Percentiles rank a stretch among this genome's conserved stretches.
phyloP scores from a whole-genome alignment of 2,888 invertebrate species.

The Auanema freiburgensis region DNA sequence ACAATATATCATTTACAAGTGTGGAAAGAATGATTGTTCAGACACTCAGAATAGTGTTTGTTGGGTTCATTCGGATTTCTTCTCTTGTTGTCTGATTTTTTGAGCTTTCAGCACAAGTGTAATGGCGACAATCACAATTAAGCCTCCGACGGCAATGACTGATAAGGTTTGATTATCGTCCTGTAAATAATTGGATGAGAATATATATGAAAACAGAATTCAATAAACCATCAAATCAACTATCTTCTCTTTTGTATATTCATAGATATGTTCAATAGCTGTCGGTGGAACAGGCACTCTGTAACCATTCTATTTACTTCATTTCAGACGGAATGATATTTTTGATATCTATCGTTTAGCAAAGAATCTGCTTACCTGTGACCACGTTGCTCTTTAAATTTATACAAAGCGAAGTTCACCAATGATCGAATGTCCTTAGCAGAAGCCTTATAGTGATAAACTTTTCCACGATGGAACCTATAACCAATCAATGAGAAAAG shows the following conservation, averaged over 20 bases:
- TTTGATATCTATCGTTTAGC: neutral
- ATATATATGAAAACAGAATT: neutral
- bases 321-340: no score
- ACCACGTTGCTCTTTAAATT: conserved; percentile 59
- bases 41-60: neutral
- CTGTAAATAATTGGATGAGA: conserved; percentile 30
- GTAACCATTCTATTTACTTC: neutral
- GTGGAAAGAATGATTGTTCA: no score
- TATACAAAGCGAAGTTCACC: conserved; percentile 60
- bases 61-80: conserved; percentile 11
- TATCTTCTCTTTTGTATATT: conserved; percentile 59
- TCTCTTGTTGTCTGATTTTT: conserved; percentile 45
- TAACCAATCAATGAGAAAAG: neutral
- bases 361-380: conserved; percentile 26
- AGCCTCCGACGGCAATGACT: conserved; percentile 59
- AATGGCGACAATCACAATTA: conserved; percentile 57
- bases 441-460: conserved; percentile 63
- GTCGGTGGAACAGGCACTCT: conserved; percentile 64
- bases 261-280: conserved; percentile 62
- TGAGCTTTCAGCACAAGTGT: conserved; percentile 59
- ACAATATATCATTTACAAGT: no score
- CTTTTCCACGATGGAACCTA: conserved; percentile 63
- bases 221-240: conserved; percentile 52
- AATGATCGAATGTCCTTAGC: conserved; percentile 62
- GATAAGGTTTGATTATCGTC: conserved; percentile 62